Conservation (phyloP, 2,888 invertebrate species). For the Andrena bicolor region DNA sequence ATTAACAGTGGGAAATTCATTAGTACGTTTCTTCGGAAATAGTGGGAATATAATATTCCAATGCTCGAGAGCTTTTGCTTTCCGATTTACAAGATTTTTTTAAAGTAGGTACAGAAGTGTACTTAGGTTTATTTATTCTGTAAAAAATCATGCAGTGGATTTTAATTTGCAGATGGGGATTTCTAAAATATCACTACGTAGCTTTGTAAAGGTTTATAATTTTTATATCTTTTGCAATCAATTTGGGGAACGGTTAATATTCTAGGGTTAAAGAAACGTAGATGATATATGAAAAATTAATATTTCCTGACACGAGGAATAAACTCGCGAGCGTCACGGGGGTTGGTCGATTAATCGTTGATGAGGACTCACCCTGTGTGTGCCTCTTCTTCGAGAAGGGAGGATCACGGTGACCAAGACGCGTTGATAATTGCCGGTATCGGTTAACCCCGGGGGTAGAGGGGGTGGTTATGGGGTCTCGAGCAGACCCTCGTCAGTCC, state of each 20-base stretch:
- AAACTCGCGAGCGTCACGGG: background rate
- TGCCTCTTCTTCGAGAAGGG: conserved; percentile 41
- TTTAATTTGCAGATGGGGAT: no score
- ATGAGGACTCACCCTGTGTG: conserved; percentile 14
- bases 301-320: conserved; percentile 10
- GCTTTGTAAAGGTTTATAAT: no score
- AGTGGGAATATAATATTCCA: background rate
- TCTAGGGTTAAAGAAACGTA: background rate
- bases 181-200: no score
- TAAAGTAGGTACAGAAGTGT: background rate
- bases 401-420: conserved; percentile 76
- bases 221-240: no score
- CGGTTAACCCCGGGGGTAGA: conserved; percentile 81
- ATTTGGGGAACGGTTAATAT: no score
- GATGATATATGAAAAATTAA: background rate
- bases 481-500: conserved; percentile 65
- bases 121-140: no score
- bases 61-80: background rate
- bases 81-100: background rate
- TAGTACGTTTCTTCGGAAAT: background rate
- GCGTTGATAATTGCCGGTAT: conserved; percentile 85
- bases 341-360: conserved; percentile 40
- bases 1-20: background rate
- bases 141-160: no score
- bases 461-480: conserved; percentile 73